Evolutionary conservation across 2,888 invertebrate species (phyloP).

Genomic region (Andrena marginata): DNA sequence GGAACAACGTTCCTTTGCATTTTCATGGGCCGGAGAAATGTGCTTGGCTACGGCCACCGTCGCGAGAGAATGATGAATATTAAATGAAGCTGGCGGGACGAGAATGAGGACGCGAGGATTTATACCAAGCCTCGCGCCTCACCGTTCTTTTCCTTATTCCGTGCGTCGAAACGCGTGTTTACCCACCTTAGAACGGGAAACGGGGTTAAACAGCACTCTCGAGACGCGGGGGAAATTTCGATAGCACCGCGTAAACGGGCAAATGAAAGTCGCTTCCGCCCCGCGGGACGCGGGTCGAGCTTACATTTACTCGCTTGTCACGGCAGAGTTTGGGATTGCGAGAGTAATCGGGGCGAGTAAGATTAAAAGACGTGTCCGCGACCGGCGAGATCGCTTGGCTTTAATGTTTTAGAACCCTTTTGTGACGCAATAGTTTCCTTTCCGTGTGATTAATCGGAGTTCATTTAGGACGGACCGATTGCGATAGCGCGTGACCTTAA

Average conservation of each 20-base stretch:
- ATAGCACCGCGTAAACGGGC: background rate
- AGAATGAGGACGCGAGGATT: slow-evolving; percentile 17
- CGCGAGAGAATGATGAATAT: slow-evolving; percentile 41
- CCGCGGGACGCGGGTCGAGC: too few relatives aligned
- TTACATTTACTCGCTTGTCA: too few relatives aligned
- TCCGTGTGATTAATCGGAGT: background rate
- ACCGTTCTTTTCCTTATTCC: background rate
- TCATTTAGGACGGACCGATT: slow-evolving; percentile 12
- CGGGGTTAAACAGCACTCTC: slow-evolving; percentile 1
- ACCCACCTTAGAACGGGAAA: background rate
- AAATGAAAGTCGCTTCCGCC: background rate
- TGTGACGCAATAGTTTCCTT: background rate
- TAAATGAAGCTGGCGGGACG: slow-evolving; percentile 33
- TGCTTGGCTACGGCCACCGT: background rate
- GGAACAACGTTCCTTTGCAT: slow-evolving; percentile 26
- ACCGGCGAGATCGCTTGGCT: too few relatives aligned
- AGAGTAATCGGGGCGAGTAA: background rate
- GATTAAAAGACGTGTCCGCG: too few relatives aligned
- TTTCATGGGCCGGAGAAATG: slow-evolving; percentile 36
- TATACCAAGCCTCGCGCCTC: slow-evolving; percentile 26
- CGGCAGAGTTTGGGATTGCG: too few relatives aligned
- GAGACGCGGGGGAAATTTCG: background rate
- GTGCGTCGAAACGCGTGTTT: background rate
- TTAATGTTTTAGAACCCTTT: background rate
- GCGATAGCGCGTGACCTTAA: slow-evolving; percentile 30